Conservation (phyloP, 2,113 vertebrate species). For the Cynoglossus semilaevis region DNA sequence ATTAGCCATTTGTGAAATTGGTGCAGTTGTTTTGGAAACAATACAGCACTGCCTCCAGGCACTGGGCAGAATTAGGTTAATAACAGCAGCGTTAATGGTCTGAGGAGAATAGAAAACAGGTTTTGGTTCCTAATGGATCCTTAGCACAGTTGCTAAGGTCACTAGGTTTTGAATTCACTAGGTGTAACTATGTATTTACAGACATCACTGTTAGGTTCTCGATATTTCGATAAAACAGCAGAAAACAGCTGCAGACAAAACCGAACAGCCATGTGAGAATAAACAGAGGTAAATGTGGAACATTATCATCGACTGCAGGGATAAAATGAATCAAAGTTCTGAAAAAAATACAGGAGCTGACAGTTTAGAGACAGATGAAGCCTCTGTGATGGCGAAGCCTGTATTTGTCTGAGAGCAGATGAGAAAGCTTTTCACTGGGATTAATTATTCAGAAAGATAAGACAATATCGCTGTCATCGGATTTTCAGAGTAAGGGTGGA, state of each 20-base stretch:
- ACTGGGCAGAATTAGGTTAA: too few relatives aligned
- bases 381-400: conserved; percentile 31
- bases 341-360: conserved; percentile 34
- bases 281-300: conserved; percentile 23
- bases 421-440: conserved; percentile 1
- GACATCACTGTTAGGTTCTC: background rate
- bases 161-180: conserved; percentile 30
- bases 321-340: conserved; percentile 22
- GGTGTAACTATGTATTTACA: conserved; percentile 28
- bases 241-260: conserved; percentile 45
- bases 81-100: too few relatives aligned
- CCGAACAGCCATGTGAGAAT: conserved; percentile 27
- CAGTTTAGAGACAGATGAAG: conserved; percentile 37
- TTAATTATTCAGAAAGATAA: conserved; percentile 27
- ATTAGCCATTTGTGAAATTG: too few relatives aligned
- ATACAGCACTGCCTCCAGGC: too few relatives aligned
- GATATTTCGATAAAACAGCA: conserved; percentile 32
- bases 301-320: conserved; percentile 35
- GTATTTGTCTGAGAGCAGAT: conserved; percentile 16
- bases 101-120: too few relatives aligned
- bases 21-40: too few relatives aligned
- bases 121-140: too few relatives aligned
- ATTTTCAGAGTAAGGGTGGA: conserved; percentile 15
- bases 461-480: conserved; percentile 18
- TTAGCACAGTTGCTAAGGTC: background rate